Conservation (phyloP, 2,888 invertebrate species). For the Trachelus stipa region DNA sequence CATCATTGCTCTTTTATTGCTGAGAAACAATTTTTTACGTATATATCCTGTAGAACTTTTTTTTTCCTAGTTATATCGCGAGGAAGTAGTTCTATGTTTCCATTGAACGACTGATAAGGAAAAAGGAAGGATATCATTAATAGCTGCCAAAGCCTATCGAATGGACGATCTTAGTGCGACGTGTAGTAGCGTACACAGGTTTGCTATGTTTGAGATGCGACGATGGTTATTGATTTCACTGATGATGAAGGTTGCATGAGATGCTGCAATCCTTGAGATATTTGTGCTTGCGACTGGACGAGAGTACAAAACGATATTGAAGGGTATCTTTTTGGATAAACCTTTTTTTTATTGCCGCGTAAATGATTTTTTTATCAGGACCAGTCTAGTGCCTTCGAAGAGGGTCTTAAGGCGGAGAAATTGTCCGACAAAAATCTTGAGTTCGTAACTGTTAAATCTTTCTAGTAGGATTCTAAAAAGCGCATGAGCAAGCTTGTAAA, state of each 20-base stretch:
- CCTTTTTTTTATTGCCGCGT: background rate
- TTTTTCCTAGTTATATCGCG: background rate
- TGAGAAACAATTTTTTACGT: no score
- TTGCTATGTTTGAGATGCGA: background rate
- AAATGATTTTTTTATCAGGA: background rate
- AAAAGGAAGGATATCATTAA: background rate
- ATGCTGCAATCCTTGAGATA: background rate
- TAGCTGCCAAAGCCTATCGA: background rate
- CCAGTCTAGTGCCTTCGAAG: background rate
- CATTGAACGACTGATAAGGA: background rate
- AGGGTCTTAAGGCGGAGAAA: background rate
- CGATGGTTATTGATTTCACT: background rate
- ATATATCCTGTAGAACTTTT: no score
- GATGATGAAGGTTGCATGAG: background rate
- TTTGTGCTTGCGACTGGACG: background rate
- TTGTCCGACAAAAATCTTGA: background rate
- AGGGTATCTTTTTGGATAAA: background rate
- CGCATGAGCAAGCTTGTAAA: slow-evolving; percentile 18
- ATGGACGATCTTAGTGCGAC: background rate
- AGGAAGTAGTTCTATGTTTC: background rate
- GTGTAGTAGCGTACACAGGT: background rate
- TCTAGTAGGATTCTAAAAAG: background rate
- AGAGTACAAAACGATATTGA: background rate
- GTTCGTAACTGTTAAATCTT: background rate
- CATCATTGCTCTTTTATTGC: no score